Base-by-base conservation (phyloP, 2,888 invertebrate species). In the Bugulina stolonifera region DNA sequence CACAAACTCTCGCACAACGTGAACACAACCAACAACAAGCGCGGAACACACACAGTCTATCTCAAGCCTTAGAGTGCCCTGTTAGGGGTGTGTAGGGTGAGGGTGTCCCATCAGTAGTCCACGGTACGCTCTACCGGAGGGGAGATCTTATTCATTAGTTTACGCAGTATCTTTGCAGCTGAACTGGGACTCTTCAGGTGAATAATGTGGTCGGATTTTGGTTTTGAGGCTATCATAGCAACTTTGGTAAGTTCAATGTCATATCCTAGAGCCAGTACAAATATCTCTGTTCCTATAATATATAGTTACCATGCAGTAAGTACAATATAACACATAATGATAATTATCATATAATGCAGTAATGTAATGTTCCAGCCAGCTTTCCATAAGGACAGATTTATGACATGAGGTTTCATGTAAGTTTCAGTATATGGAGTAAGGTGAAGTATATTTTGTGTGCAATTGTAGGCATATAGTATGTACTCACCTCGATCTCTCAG, bases 211-310 rank as follows among this genome's bases (percentile, higher is more conserved):
- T 64, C 29, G 10, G 10, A 10, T 25, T 64, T 27, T 10, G 1
- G 3, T 27, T 2, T 3, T 2, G 64, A 64, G 2, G 64, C 64
- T 32, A 64, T 32, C 64, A 64, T 14, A 29, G 64, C 2, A 18
- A 64, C 32, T 32, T 34, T 64, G 10, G 32, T 64, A 5, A 64
- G 32, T 5, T 64, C 64, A 29, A 64, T 27, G 27, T 32, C 32
- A 14, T 64, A 14, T 14, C 64, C 64, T 27, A 64, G 32, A 5
- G 64, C 32, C 32, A 64, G 10, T 27, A 64, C 64, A 34, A 32
- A 64, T 25, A 32, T 64, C 64, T 64, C 64, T 64, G 32, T 32
- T 25, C 27, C 64, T 64, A 32, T 27, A 64, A 64, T 5, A 27
- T n/a, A n/a, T n/a, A n/a, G n/a, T n/a, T n/a, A n/a, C n/a, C n/a